Base-by-base conservation (phyloP, 2,797 vertebrate genomes). In the Notoglanidium macrostoma region DNA sequence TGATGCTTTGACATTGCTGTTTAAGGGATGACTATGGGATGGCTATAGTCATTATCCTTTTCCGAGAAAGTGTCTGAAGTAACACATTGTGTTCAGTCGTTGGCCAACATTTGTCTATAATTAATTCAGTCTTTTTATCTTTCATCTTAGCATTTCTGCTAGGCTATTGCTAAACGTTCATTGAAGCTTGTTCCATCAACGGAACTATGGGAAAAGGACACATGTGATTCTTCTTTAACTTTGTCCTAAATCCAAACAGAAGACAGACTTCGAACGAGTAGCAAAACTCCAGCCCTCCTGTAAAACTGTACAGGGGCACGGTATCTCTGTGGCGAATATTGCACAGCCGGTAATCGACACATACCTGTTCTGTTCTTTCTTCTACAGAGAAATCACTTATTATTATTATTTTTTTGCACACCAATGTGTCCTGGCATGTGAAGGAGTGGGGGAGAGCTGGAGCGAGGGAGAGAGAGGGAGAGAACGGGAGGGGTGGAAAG, bases 401-500 rank as follows among this genome's bases (percentile, higher is more conserved):
- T 59, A 7, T 23, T 59, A 8, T 19, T 5, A 79, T 59, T 46
- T 19, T 68, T 46, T 51, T 49, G 73, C 21, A 35, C 59, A 68
- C 63, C 35, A 86, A 89, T 91, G 89, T 91, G 86, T 81, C 76
- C 85, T 70, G 80, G 81, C 51, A 59, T 88, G 87, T 83, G 29
- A 70, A 23, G 49, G 77, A 84, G 89, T 82, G 46, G 46, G 84
- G 74, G 5, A 49, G 23, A 82, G 80, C 14, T 65, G 44, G 74
- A 81, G 87, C 61, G 44, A 70, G 84, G 65, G 88, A 82, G 76
- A 23, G 86, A 65, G 83, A 73, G 44, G 3, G 19, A 65, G 83
- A 68, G 51, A 83, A 73, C 59, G 32, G 70, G 87, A 81, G 59
- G 83, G 70, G 84, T 35, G 46, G 72, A 77, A 73, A 29, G 23